Conservation (phyloP, 2,113 vertebrate genomes). For the Marmota monax region DNA sequence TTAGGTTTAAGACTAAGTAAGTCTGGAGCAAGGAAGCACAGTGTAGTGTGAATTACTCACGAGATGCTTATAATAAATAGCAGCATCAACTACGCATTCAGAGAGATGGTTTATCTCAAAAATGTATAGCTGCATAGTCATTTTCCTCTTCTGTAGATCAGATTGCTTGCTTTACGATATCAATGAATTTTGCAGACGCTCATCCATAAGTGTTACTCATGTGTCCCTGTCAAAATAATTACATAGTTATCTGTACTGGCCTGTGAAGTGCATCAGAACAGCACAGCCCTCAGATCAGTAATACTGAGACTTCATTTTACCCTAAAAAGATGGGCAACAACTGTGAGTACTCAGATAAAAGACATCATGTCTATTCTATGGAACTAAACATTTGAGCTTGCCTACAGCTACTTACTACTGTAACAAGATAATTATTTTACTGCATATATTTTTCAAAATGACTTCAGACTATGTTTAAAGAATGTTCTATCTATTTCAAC, state of each 20-base stretch:
- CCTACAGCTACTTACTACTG: background rate
- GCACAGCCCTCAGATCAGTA: accelerated
- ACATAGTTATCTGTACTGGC: background rate
- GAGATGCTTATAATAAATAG: background rate
- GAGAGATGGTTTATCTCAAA: background rate
- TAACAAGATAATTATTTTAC: background rate
- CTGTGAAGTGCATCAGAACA: background rate
- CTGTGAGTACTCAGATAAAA: background rate
- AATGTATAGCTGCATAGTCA: background rate
- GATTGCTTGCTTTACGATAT: background rate
- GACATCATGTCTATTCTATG: background rate
- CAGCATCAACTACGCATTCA: background rate
- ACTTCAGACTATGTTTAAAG: background rate
- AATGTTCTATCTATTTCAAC: background rate
- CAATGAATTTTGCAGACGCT: background rate
- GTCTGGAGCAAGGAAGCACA: background rate
- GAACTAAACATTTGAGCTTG: background rate
- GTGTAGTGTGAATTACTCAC: background rate
- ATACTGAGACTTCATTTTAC: background rate
- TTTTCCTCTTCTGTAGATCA: background rate
- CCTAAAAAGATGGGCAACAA: background rate
- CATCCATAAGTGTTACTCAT: background rate
- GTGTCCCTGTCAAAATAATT: background rate
- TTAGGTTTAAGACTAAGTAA: background rate
- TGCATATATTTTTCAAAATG: background rate